Base-by-base conservation (phyloP, 2,888 invertebrate species). In the Machimus atricapillus region DNA sequence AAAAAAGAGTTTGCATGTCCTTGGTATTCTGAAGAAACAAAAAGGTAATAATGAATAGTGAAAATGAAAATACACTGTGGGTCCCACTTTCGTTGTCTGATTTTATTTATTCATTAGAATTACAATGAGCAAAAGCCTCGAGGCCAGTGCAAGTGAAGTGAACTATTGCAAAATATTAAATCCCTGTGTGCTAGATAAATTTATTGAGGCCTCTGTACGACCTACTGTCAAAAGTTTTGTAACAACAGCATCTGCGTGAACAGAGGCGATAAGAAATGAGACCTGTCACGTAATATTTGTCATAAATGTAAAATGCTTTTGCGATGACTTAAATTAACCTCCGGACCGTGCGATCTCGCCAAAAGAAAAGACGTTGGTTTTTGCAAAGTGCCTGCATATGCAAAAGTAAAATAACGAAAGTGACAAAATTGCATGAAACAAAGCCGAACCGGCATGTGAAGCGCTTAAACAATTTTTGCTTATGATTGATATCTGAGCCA, bases 211-310 rank as follows among this genome's bases (percentile, higher is more conserved):
- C 81, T 52, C 56, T 81, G 81, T 27, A 16, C 81, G 81, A 81
- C 81, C 81, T 81, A 81, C 81, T 81, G 81, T 81, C 34, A 56
- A 81, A 52, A 56, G 81, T 81, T 56, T 81, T 81, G 81, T 56
- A 81, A 81, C 27, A n/a, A 16, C 43, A 79, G 46, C 81, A 81
- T 81, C 56, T 58, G 27, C 27, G 46, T 81, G 81, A 43, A 78
- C 43, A 66, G 66, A 19, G 43, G 43, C 78, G 43, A 81, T 81
- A 81, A 52, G 81, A 56, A 81, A 81, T 58, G 81, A 81, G 40
- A 81, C 81, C n/a, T 81, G 81, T 81, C 81, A 81, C 81, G 81
- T 81, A 81, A 81, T 81, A 27, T 56, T 52, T 31, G 81, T 56
- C 52, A 56, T 52, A 34, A 81, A 52, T 34, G 27, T 31, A 56